Base-by-base conservation (phyloP, 2,113 vertebrate genomes). In the Mesocricetus auratus region DNA sequence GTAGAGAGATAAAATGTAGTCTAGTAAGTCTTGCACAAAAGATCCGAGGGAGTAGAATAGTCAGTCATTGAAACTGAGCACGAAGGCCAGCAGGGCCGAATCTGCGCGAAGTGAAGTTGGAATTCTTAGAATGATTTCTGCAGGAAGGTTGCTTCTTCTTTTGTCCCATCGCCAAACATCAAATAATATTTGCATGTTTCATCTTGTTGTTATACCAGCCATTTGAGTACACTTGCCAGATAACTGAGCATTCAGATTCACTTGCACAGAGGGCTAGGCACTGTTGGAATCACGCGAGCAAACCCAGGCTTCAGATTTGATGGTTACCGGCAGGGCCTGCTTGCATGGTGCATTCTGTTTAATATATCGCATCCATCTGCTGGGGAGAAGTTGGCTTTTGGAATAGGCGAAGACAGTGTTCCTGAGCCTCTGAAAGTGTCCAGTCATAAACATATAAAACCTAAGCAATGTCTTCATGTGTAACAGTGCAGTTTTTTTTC, bases 101-200 rank as follows among this genome's bases (percentile, higher is more conserved):
- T 69, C 53, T 50, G 47, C 26, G 78, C 21, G 6, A 68, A 53
- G 86, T 8, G 71, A 73, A 69, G 60, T 45, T 33, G 13, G 5
- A 87, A 66, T 86, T 78, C 87, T 69, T 87, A 15, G 36, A 56
- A 79, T 22, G n/a, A 56, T 68, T 97, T 79, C 86, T 75, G 74
- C 53, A 4, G 22, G 36, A 69, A 69, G 81, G 71, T 62, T 2
- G 1, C 75, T 42, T 88, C 17, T 93, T 90, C 64, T 39, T 15
- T 29, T 47, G 64, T 77, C 56, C 58, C 64, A 73, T 73, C 47
- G n/a, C 64, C 45, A 75, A 74, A 64, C 50, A 73, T 26, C 87
- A 75, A 93, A 56, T 71, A 82, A 53, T 95, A 91, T 74, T 89
- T 81, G 89, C 93, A 71, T 36, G 64, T 81, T 91, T 88, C 78